These are phyloP conservation scores for Raja brachyura DNA, from an alignment of 2,113 vertebrate genomes.

Conservation along the genomic window DNA sequence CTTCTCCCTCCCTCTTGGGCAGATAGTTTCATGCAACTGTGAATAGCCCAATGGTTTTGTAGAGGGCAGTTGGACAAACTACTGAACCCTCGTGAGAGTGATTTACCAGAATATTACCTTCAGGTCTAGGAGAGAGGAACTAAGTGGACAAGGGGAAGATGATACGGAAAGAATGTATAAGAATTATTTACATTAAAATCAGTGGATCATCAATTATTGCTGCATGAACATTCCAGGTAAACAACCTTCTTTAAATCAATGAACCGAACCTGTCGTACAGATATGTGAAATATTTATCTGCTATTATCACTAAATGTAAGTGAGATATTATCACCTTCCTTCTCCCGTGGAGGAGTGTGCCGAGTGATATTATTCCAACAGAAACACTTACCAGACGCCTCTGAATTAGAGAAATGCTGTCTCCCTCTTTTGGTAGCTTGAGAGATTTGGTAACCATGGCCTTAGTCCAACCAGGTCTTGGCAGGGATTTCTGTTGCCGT, in stretches of 20 bases:
- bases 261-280: background rate
- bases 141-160: background rate
- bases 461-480: background rate
- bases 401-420: background rate
- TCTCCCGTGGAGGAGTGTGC: background rate
- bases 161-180: background rate
- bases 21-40: background rate
- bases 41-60: background rate
- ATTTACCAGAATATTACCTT: background rate
- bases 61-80: background rate
- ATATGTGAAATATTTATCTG: background rate
- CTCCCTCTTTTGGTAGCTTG: background rate
- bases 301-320: background rate
- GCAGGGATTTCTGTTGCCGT: background rate
- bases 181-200: background rate
- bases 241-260: background rate
- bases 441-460: background rate
- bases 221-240: background rate
- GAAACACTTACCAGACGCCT: constrained; percentile 14
- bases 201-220: background rate
- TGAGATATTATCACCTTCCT: background rate
- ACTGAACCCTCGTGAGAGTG: background rate
- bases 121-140: background rate
- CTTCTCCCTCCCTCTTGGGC: background rate
- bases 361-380: background rate